Conservation (phyloP, 2,888 invertebrate species). For the Trachelus tabidus region DNA sequence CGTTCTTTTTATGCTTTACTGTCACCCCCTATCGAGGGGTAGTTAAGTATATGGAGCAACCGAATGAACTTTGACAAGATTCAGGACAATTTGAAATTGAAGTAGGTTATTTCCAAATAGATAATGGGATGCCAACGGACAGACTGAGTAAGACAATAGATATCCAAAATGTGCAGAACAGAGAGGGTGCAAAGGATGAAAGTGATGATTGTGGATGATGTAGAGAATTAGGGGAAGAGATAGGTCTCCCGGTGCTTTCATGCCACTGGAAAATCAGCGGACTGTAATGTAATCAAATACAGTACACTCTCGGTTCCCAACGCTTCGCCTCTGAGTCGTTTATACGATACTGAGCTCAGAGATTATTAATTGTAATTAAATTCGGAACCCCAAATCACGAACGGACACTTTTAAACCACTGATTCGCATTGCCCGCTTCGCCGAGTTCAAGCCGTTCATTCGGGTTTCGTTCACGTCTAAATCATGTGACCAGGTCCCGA, state of each 20-base stretch:
- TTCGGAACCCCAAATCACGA: constrained; percentile 49
- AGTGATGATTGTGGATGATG: constrained; percentile 22
- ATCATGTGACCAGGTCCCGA: not conserved
- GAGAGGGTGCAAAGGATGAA: constrained; percentile 6
- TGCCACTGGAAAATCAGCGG: constrained; percentile 41
- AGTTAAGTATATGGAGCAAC: too few species aligned
- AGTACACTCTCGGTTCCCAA: constrained; percentile 46
- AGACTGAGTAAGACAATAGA: too few species aligned
- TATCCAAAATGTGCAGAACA: not conserved
- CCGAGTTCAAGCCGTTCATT: too few species aligned
- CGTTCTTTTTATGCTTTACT: too few species aligned
- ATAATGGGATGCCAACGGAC: too few species aligned
- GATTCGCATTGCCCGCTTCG: constrained; percentile 29
- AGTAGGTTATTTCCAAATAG: too few species aligned
- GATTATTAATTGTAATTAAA: constrained; percentile 61
- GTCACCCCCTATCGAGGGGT: too few species aligned
- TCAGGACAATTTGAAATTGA: too few species aligned
- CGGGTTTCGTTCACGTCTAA: too few species aligned
- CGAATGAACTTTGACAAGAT: too few species aligned
- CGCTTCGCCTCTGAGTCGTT: constrained; percentile 47
- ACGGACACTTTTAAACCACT: constrained; percentile 42
- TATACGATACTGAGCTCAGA: constrained; percentile 39
- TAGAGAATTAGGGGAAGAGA: not conserved
- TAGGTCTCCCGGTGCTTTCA: not conserved
- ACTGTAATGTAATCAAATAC: constrained; percentile 49